A percentile compares a stretch with the other conserved stretches of the same genome.
These are phyloP conservation scores for Zaprionus obscuricornis DNA, from an alignment of 2,888 invertebrate species.

Conservation along the genomic window DNA sequence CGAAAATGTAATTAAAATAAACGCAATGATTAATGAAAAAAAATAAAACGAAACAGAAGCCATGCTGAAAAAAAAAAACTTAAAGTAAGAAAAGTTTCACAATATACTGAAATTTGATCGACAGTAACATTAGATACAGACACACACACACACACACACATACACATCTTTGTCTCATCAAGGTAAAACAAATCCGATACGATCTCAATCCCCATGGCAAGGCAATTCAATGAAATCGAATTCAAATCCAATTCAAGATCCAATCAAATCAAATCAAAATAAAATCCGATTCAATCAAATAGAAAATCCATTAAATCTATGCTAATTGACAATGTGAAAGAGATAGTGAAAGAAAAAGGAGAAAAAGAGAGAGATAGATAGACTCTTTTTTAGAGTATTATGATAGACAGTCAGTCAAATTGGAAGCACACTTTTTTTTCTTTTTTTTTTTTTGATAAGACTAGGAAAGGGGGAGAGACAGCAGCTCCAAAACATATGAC, in stretches of 20 bases:
- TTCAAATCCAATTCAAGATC: neutral
- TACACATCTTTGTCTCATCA: no score
- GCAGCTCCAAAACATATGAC: slow-evolving; percentile 4
- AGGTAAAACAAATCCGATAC: no score
- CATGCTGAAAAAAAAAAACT: slow-evolving; percentile 22
- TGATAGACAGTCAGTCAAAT: no score
- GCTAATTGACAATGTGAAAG: slow-evolving; percentile 16
- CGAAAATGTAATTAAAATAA: slow-evolving; percentile 40
- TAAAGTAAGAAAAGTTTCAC: slow-evolving; percentile 6
- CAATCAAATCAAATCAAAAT: slow-evolving; percentile 20
- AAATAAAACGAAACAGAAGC: slow-evolving; percentile 1
- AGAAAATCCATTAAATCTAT: slow-evolving; percentile 15
- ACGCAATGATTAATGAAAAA: slow-evolving; percentile 42
- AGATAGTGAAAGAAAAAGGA: no score
- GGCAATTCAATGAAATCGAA: neutral
- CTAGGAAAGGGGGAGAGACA: no score
- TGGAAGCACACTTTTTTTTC: no score
- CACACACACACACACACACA: no score
- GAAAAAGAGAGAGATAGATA: no score
- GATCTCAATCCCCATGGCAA: no score
- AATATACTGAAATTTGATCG: slow-evolving; percentile 2
- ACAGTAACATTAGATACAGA: no score
- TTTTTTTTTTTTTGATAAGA: no score
- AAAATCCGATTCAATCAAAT: slow-evolving; percentile 6
- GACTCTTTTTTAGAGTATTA: no score